Conservation (phyloP, 2,113 vertebrate species). For the Maccullochella peelii region DNA sequence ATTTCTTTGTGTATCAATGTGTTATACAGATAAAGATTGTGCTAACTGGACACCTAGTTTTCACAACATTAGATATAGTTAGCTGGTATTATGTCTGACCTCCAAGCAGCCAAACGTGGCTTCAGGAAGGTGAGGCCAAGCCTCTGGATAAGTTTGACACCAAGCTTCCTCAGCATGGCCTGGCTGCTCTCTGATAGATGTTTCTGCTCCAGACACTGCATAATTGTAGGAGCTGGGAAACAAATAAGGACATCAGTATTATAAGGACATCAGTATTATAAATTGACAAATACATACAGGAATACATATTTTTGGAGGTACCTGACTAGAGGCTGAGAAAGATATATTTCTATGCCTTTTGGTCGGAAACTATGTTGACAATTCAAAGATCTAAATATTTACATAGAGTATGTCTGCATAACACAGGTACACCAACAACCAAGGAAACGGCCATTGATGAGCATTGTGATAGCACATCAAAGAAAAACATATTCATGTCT, state of each 20-base stretch:
- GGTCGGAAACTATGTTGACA: background rate
- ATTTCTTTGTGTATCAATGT: background rate
- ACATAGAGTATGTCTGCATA: background rate
- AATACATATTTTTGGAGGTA: background rate
- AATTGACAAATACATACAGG: background rate
- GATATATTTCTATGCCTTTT: background rate
- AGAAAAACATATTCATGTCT: background rate
- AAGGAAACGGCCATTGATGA: background rate
- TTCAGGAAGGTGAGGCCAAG: slow-evolving; percentile 94
- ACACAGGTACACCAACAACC: background rate
- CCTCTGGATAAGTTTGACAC: slow-evolving; percentile 93
- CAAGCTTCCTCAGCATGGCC: slow-evolving; percentile 90
- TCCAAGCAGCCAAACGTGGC: slow-evolving; percentile 93
- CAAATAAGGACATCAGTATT: background rate
- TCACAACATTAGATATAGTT: background rate
- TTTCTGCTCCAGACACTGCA: slow-evolving; percentile 88
- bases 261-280: background rate
- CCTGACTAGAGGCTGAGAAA: background rate
- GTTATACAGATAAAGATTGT: background rate
- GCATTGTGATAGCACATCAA: background rate
- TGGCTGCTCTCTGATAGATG: slow-evolving; percentile 88
- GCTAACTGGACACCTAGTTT: background rate
- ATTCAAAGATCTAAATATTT: background rate
- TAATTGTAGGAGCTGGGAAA: slow-evolving; percentile 86
- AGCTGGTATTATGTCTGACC: slow-evolving; percentile 82